Conservation (phyloP, 2,113 vertebrate species). For the Drymodes brunneopygia region DNA sequence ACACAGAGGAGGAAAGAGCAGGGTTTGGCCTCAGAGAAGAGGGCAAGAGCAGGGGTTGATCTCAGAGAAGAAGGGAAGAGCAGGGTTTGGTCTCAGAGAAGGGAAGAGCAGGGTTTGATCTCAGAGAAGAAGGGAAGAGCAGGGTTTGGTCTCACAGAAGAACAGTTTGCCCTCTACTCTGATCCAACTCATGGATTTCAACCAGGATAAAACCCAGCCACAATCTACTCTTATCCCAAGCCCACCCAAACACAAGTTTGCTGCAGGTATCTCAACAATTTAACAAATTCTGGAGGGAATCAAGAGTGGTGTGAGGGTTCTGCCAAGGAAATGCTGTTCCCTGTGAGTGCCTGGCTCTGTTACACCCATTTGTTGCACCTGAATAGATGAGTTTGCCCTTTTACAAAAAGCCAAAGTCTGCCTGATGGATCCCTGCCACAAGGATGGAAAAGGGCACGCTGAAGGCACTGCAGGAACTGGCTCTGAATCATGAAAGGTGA, state of each 20-base stretch:
- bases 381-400: background rate
- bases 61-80: too few relatives aligned
- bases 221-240: background rate
- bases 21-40: background rate
- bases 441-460: background rate
- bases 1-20: background rate
- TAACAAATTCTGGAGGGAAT: background rate
- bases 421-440: background rate
- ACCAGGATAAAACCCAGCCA: background rate
- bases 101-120: background rate
- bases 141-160: background rate
- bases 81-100: background rate
- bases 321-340: background rate
- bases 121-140: background rate
- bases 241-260: background rate
- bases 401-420: background rate
- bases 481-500: background rate
- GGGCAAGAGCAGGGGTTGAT: background rate
- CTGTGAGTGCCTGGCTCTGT: background rate
- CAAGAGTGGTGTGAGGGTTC: accelerated
- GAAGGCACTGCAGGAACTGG: background rate
- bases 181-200: background rate
- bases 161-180: background rate
- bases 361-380: background rate
- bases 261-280: background rate